Evolutionary conservation across 2,797 vertebrate species (phyloP), one percentile per base, ranked within the genome.

Genomic region (Sebastes steindachneri): DNA sequence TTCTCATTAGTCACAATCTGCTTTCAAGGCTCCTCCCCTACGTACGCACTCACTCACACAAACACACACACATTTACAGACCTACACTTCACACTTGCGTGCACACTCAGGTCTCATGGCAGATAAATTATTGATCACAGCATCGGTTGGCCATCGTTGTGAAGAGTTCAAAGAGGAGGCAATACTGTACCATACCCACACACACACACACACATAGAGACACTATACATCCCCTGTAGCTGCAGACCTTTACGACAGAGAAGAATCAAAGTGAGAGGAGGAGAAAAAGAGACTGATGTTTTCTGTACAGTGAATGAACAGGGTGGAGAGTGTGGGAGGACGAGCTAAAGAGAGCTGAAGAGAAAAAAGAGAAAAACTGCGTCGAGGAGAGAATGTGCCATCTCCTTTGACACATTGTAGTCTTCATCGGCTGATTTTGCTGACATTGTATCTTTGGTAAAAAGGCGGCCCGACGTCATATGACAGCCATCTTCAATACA

Each of bases 51-150:
- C 41, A 4, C 28, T 3, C 28, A 14, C 17, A 21, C 26, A 8
- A 68, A n/a, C 28, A 10, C 12, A 58, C 4, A 12, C 8, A 33
- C 28, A 23, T 17, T 15, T 28, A 26, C 33, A 35, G 15, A 15
- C 7, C 3, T 6, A 31, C 35, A 21, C 12, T 10, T 17, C 77
- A 65, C 69, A 68, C 67, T 33, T 11, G 35, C 12, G 25, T 59
- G 70, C 68, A 26, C 76, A 63, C 83, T 23, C 82, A 73, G 73
- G 21, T 81, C 86, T 85, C 86, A 41, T 71, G 69, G 51, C 33
- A 78, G 79, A 92, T 85, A 72, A 73, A 92, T 94, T 92, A 84
- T 93, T 82, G 48, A 90, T 92, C 90, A 86, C 62, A 89, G 85
- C 57, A 78, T 55, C 63, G 26, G 80, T 88, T 65, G 87, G 69